Base-by-base conservation (phyloP, 2,797 vertebrate genomes). In the Lacerta agilis region DNA sequence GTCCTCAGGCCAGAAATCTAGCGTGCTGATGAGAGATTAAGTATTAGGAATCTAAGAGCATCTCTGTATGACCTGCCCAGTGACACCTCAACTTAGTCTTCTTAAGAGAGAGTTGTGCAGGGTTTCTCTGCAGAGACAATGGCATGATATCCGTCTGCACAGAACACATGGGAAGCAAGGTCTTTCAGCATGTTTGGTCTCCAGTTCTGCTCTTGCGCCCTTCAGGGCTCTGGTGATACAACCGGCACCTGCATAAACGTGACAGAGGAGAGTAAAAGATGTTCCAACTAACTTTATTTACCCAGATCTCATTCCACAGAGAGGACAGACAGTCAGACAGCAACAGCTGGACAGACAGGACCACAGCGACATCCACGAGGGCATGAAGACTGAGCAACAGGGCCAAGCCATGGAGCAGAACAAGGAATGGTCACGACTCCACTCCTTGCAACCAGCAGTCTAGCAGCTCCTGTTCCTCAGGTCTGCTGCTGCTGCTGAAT, bases 221-320 rank as follows among this genome's bases (percentile, higher is more conserved):
- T 17, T 81, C 45, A 71, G 49, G 38, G 79, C 64, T 38, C 25
- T 79, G 64, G 15, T 33, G 27, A 8, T 41, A 23, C 78, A 89
- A 86, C 41, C 5, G 3, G 43, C n/a, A 43, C 29, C 76, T 79
- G 66, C 27, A 82, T 58, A 81, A 43, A 73, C 41, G 27, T 41
- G 29, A 82, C 77, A 73, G 90, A 87, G 72, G 77, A 92, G 84
- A 90, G 55, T 75, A 83, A 90, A 1, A 0, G 0, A 0, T 55
- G 1, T 0, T 90, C 87, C 88, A 93, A 91, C 79, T 89, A 88
- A 93, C 93, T 95, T 95, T 95, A 95, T 95, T 95, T 93, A 82
- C 90, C 93, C 86, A 5, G 4, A 85, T 92, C 92, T 95, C 90
- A 94, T 91, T 93, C 61, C 90, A 93, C 87, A 93, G 93, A 92